Base-by-base conservation (phyloP, 2,113 vertebrate species). In the Leuciscus idus region DNA sequence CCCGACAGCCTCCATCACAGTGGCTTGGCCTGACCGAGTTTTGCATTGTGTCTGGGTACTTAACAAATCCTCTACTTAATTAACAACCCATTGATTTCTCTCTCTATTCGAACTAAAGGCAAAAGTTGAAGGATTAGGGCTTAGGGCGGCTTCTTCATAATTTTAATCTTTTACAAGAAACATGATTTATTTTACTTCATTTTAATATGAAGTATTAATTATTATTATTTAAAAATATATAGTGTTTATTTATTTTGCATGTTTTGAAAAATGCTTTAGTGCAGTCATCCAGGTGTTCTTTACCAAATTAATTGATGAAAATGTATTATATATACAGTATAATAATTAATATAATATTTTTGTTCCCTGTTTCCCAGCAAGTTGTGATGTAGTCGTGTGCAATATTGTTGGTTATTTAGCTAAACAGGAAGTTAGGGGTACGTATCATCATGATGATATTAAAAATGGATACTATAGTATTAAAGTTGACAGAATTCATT, bases 41-140 rank as follows among this genome's bases (percentile, higher is more conserved):
- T 64, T 79, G 64, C 59, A 39, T 48, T 13, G n/a, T 82, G 73
- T 74, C 78, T 80, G 81, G 83, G 43, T 86, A 79, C 88, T 87
- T 87, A 83, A 83, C 85, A 87, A 85, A 87, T 87, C 64, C 83
- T 84, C 83, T 79, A 78, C 73, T 72, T 81, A 85, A 87, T 89
- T 87, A 87, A 87, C 79, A 87, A 70, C 62, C 74, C 48, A 87
- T 81, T 52, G 88, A 86, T 87, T 87, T 85, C 43, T 79, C 80
- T 61, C 73, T 50, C 43, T 78, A 43, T 50, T 82, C 80, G 26
- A 72, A 89, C 39, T 81, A 19, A 70, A 81, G 21, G 33, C 26
- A 75, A 64, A 74, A 61, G 61, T 70, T 81, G n/a, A 72, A 81
- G 21, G 36, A 79, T 61, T 78, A n/a, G n/a, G n/a, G n/a, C 17